Evolutionary conservation across 2,113 vertebrate species (phyloP), one percentile per base, ranked within the genome.

Genomic region (Columba livia): DNA sequence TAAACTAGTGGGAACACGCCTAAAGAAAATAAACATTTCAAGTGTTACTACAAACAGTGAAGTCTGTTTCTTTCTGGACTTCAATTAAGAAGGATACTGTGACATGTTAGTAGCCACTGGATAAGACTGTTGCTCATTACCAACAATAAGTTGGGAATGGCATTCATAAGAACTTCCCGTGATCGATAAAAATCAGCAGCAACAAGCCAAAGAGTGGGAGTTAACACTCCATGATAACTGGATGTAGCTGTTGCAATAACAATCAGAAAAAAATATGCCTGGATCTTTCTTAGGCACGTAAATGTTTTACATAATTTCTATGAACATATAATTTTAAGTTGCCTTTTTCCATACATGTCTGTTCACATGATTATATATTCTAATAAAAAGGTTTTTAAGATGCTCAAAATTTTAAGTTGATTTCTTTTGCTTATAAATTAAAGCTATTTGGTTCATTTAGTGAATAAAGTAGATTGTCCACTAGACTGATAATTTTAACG

Each of bases 91-190:
- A 51, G 14, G 54, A 70, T 42, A 32, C 42, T 86, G 58, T 73
- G 69, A 70, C 47, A 58, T n/a, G 28, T 54, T 1, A 93, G 54
- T 58, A 91, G 54, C 44, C 9, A 4, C 36, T 54, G 70, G 11
- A 32, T 71, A 58, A 56, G 16, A 26, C 5, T 25, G 2, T 70
- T 85, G 36, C 36, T 96, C 26, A 23, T 15, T 60, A 9, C 60
- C 42, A 40, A 3, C 0, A 8, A 48, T 25, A 19, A 66, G 0
- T 1, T 5, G 44, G 44, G 18, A 47, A n/a, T 3, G 12, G 31
- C 4, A 53, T 4, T 50, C 9, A 16, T 18, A 21, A 66, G 79
- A 70, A 42, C 0, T 4, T 57, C 9, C 15, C n/a, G 31, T 36
- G 18, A 32, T 1, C 32, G 75, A 21, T 8, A 66, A 83, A 48